Percentiles rank a stretch among this genome's conserved stretches.
Evolutionary conservation across 64 coral and sea anemone genomes (phyloP).

Genomic region (Pocillopora damicornis): DNA sequence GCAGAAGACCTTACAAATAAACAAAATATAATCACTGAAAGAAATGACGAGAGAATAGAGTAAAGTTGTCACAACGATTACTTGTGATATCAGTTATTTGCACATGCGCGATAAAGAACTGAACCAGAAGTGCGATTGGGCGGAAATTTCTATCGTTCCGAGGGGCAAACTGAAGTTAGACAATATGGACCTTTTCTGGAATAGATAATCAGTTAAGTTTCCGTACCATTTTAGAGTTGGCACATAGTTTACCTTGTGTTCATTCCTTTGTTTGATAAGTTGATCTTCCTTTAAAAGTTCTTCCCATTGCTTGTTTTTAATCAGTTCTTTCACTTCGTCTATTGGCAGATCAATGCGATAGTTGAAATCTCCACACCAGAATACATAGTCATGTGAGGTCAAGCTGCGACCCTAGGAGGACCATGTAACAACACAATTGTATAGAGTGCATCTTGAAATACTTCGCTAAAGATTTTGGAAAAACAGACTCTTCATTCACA

Average conservation of each 20-base stretch:
- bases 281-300: constrained; percentile 76
- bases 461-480: too few relatives aligned
- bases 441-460: neutral
- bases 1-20: constrained; percentile 71
- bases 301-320: constrained; percentile 92
- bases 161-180: too few relatives aligned
- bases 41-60: neutral
- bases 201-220: too few relatives aligned
- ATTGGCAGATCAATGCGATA: constrained; percentile 94
- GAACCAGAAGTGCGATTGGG: too few relatives aligned
- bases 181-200: too few relatives aligned
- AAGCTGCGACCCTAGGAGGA: constrained; percentile 65
- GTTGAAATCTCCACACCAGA: constrained; percentile 99
- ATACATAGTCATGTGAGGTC: constrained; percentile 92
- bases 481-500: too few relatives aligned
- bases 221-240: too few relatives aligned
- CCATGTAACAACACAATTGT: neutral
- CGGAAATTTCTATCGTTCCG: too few relatives aligned
- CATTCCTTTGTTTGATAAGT: constrained; percentile 64
- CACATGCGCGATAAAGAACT: neutral
- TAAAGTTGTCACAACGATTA: neutral
- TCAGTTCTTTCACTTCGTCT: constrained; percentile 85
- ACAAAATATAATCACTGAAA: neutral
- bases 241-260: constrained; percentile 61
- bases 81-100: too few relatives aligned